A percentile compares a stretch with the other conserved stretches of the same genome.
Conservation (phyloP, 2,113 vertebrate genomes). For the Herpetotheres cachinnans region DNA sequence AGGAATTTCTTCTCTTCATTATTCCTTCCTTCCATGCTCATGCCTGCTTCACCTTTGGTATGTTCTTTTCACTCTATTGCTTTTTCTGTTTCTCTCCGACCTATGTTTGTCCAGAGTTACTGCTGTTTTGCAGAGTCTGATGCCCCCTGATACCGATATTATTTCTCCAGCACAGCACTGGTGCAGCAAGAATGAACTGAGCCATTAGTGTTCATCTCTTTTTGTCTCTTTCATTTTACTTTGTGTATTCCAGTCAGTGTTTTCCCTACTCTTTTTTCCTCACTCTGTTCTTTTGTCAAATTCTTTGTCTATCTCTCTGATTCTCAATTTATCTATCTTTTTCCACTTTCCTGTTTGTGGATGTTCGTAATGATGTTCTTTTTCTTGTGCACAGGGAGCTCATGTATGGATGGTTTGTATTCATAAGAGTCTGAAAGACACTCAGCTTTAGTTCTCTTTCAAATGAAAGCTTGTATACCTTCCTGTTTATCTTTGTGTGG, state of each 20-base stretch:
- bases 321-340: neutral
- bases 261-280: neutral
- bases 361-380: neutral
- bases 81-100: neutral
- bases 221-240: neutral
- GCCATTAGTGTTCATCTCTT: neutral
- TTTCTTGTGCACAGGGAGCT: neutral
- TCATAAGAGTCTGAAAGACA: neutral
- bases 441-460: neutral
- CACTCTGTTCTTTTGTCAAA: neutral
- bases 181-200: neutral
- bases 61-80: neutral
- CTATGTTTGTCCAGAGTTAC: neutral
- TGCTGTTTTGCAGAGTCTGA: neutral
- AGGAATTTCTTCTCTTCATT: neutral
- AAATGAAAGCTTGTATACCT: neutral
- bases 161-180: neutral
- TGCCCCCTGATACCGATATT: neutral
- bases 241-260: neutral
- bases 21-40: neutral
- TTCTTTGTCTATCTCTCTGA: neutral
- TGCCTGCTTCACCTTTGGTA: neutral
- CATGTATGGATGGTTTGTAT: neutral
- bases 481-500: neutral
- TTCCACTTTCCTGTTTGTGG: neutral